A percentile compares a stretch with the other conserved stretches of the same genome.
phyloP scores from a whole-genome alignment of 2,797 vertebrate species.

The Spatula versicolor region DNA sequence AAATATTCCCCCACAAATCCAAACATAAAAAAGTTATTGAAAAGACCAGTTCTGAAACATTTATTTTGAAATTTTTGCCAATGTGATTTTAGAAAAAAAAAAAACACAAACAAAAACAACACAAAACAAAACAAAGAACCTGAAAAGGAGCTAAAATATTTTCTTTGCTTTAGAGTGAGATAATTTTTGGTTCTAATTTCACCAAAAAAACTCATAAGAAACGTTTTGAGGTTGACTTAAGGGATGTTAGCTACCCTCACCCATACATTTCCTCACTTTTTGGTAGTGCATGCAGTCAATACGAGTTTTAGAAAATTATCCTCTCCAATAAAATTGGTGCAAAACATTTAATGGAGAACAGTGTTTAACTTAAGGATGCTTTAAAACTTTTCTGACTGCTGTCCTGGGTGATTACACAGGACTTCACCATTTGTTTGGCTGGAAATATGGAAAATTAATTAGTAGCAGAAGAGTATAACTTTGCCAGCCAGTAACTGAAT shows the following conservation, averaged over 20 bases:
- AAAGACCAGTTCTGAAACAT: not conserved
- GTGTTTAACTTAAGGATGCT: not conserved
- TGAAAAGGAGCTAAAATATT: not conserved
- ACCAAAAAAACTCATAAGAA: slow-evolving; percentile 4
- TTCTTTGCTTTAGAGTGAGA: slow-evolving; percentile 10
- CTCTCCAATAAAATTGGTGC: not conserved
- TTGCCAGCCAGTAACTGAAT: slow-evolving; percentile 47
- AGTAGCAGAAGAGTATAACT: slow-evolving; percentile 23
- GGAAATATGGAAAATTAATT: slow-evolving; percentile 63
- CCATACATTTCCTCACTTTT: not conserved
- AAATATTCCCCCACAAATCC: not conserved
- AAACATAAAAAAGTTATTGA: not conserved
- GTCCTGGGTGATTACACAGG: slow-evolving; percentile 1
- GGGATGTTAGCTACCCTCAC: not conserved
- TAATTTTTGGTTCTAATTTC: not conserved
- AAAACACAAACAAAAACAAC: no score
- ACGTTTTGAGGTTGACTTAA: not conserved
- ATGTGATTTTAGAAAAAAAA: not conserved
- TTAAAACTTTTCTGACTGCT: slow-evolving; percentile 52
- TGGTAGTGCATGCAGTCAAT: rapidly evolving
- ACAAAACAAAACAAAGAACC: not conserved
- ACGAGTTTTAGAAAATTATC: not conserved
- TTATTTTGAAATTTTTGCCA: not conserved
- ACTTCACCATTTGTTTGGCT: not conserved
- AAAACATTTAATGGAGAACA: not conserved